These are phyloP conservation scores for Mesocricetus auratus DNA, from an alignment of 2,113 vertebrate species.

Conservation along the genomic window DNA sequence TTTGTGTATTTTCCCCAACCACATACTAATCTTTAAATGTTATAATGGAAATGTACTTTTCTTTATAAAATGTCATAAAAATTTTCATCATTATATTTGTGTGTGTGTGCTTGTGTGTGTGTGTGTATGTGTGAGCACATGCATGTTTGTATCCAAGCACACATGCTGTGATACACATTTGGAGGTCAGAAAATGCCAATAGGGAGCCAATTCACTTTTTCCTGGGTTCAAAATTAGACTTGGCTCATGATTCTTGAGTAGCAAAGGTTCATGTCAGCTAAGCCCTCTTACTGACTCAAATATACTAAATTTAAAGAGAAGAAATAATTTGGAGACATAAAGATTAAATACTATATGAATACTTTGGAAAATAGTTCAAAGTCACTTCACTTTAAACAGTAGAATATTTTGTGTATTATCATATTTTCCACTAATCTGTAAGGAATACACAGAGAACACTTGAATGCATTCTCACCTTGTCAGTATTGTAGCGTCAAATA, in stretches of 20 bases:
- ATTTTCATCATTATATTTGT: background rate
- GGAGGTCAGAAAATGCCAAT: background rate
- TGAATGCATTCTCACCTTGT: slow-evolving; percentile 24
- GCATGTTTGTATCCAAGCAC: background rate
- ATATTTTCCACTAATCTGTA: background rate
- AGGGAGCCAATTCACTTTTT: background rate
- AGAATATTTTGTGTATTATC: background rate
- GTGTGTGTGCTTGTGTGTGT: background rate
- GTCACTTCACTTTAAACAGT: background rate
- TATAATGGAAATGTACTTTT: background rate
- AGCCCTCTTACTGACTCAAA: background rate
- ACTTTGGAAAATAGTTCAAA: slow-evolving; percentile 14
- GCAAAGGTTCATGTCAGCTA: background rate
- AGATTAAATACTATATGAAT: background rate
- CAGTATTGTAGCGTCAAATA: background rate
- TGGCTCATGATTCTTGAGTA: background rate
- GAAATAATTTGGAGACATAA: background rate
- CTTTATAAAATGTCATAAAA: background rate
- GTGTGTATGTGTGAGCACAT: background rate
- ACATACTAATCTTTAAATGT: background rate
- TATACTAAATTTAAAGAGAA: slow-evolving; percentile 15
- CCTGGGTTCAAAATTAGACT: background rate
- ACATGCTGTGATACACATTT: background rate
- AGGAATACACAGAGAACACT: background rate
- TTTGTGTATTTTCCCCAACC: background rate